Conservation (phyloP, 2,888 invertebrate species). For the Cryptocheilus praepositus region DNA sequence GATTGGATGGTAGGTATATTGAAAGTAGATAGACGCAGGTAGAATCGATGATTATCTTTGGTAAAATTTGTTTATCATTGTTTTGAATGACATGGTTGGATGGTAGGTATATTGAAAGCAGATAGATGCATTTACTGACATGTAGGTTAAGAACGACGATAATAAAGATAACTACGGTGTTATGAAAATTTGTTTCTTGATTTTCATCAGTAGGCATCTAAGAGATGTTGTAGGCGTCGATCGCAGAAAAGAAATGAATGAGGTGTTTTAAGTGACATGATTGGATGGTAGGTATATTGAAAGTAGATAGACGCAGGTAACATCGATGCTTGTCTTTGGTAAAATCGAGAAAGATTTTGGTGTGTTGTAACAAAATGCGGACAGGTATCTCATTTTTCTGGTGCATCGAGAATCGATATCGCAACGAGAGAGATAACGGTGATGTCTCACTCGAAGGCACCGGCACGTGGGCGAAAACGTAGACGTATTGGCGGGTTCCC, state of each 20-base stretch:
- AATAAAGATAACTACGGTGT: slow-evolving; percentile 37
- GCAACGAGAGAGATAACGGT: background rate
- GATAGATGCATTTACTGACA: slow-evolving; percentile 40
- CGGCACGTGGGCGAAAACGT: slow-evolving; percentile 16
- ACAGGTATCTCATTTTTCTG: too few relatives aligned
- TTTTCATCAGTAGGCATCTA: too few relatives aligned
- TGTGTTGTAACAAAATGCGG: too few relatives aligned
- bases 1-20: too few relatives aligned
- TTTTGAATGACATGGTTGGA: too few relatives aligned
- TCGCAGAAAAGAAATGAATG: background rate
- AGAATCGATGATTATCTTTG: slow-evolving; percentile 24
- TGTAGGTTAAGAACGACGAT: slow-evolving; percentile 29
- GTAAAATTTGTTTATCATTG: too few relatives aligned
- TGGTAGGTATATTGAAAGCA: too few relatives aligned
- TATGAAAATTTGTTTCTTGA: too few relatives aligned
- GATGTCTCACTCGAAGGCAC: background rate
- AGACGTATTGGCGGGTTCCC: slow-evolving; percentile 41
- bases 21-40: too few relatives aligned
- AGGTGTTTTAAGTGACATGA: background rate
- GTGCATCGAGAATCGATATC: background rate
- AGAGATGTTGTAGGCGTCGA: background rate
- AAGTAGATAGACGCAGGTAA: too few relatives aligned
- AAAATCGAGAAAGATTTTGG: too few relatives aligned
- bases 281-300: background rate
- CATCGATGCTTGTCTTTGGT: background rate